Percentiles rank a stretch among this genome's conserved stretches.
phyloP scores from a whole-genome alignment of 2,888 invertebrate species.

The Agriopis leucophaearia region DNA sequence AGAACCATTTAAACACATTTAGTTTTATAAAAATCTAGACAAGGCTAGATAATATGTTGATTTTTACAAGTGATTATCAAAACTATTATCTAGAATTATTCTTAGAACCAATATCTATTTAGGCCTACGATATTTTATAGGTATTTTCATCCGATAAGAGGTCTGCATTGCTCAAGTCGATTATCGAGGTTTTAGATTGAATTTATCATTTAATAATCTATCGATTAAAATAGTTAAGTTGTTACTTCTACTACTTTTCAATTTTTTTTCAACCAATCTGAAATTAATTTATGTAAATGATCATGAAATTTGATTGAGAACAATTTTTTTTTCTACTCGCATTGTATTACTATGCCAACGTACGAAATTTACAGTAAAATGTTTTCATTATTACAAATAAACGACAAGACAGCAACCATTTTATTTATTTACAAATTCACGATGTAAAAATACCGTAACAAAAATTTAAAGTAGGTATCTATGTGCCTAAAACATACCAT shows the following conservation, averaged over 20 bases:
- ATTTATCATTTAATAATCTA: background rate
- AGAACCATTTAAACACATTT: background rate
- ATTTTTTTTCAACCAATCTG: no score
- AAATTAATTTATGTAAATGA: no score
- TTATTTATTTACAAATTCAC: no score
- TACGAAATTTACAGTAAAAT: no score
- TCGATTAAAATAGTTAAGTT: background rate
- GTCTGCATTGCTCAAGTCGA: background rate
- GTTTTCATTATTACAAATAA: no score
- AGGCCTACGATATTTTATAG: slow-evolving; percentile 5
- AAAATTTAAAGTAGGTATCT: no score
- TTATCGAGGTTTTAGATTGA: background rate
- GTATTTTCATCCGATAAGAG: background rate
- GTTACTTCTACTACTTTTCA: background rate
- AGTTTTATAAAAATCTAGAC: background rate
- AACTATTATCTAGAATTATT: background rate
- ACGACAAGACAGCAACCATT: no score
- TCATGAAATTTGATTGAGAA: no score
- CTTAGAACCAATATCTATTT: slow-evolving; percentile 8
- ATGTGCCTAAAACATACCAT: no score
- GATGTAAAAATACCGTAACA: no score
- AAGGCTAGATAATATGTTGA: background rate
- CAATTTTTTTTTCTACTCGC: no score
- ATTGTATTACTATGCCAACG: no score
- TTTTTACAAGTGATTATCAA: background rate